These are phyloP conservation scores for Anthonomus grandis DNA, from an alignment of 1,140 invertebrate genomes.

Conservation along the genomic window DNA sequence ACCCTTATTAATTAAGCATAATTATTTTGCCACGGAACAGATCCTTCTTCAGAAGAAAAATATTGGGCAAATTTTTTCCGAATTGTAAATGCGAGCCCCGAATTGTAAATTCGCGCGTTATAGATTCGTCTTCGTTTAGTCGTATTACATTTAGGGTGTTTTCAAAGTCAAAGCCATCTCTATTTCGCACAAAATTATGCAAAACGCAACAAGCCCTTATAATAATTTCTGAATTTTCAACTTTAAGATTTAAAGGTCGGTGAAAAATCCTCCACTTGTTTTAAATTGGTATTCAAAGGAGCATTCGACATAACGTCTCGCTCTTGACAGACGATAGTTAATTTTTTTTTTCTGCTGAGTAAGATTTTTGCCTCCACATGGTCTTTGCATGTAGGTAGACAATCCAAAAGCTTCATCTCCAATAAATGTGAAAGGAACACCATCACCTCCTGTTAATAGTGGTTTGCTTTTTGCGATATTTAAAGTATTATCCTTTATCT, in stretches of 20 bases:
- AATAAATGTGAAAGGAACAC: constrained; percentile 32
- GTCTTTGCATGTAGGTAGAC: constrained; percentile 38
- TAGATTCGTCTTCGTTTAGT: not conserved
- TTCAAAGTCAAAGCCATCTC: constrained; percentile 41
- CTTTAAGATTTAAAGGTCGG: constrained; percentile 36
- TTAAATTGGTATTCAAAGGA: constrained; percentile 32
- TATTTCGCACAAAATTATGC: constrained; percentile 42
- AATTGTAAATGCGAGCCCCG: not conserved
- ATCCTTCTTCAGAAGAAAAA: not conserved
- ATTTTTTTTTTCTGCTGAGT: constrained; percentile 42
- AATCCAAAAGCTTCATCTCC: constrained; percentile 46
- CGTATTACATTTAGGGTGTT: constrained; percentile 23
- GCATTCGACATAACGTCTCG: constrained; percentile 48
- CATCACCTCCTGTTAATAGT: not conserved
- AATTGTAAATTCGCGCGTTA: not conserved
- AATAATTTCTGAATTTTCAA: constrained; percentile 33
- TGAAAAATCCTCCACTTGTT: constrained; percentile 47
- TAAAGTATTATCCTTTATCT: constrained; percentile 48
- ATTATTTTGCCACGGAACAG: not conserved
- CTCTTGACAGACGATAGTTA: constrained; percentile 48
- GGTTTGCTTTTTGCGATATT: constrained; percentile 33
- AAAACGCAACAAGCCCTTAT: constrained; percentile 41
- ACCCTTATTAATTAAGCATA: not conserved
- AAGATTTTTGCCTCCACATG: constrained; percentile 43
- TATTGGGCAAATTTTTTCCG: not conserved